Conservation (phyloP, 2,797 vertebrate species). For the Phalloptychus januarius region DNA sequence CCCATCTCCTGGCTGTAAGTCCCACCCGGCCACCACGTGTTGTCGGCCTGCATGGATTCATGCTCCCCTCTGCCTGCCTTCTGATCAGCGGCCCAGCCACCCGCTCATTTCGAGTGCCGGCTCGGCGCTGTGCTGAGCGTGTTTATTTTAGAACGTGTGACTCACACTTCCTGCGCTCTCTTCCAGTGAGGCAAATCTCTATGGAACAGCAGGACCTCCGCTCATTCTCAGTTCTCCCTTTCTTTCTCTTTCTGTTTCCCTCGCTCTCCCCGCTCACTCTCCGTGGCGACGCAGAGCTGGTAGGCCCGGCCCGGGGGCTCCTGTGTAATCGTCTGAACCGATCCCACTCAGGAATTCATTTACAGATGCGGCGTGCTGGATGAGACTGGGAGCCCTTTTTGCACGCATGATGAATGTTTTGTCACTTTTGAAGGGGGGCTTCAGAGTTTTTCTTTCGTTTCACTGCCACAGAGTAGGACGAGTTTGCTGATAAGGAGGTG, state of each 20-base stretch:
- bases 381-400: slow-evolving; percentile 18
- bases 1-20: slow-evolving; percentile 38
- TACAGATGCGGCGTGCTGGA: slow-evolving; percentile 58
- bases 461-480: slow-evolving; percentile 13
- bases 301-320: slow-evolving; percentile 59
- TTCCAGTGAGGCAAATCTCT: slow-evolving; percentile 72
- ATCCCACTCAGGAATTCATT: slow-evolving; percentile 67
- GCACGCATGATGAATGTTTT: slow-evolving; percentile 18
- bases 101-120: slow-evolving; percentile 54
- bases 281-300: slow-evolving; percentile 48
- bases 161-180: slow-evolving; percentile 77
- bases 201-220: slow-evolving; percentile 76
- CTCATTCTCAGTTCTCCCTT: slow-evolving; percentile 77
- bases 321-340: slow-evolving; percentile 71
- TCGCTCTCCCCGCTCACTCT: slow-evolving; percentile 18
- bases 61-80: slow-evolving; percentile 50
- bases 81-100: slow-evolving; percentile 63
- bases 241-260: slow-evolving; percentile 64
- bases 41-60: slow-evolving; percentile 49
- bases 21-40: slow-evolving; percentile 61
- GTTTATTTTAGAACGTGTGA: slow-evolving; percentile 80
- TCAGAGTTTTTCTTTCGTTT: neutral
- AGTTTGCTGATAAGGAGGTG: slow-evolving; percentile 52
- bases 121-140: slow-evolving; percentile 62
- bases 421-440: slow-evolving; percentile 13